Percentiles rank a stretch among this genome's conserved stretches.
Evolutionary conservation across 2,113 vertebrate species (phyloP).

Genomic region (Stercorarius parasiticus): DNA sequence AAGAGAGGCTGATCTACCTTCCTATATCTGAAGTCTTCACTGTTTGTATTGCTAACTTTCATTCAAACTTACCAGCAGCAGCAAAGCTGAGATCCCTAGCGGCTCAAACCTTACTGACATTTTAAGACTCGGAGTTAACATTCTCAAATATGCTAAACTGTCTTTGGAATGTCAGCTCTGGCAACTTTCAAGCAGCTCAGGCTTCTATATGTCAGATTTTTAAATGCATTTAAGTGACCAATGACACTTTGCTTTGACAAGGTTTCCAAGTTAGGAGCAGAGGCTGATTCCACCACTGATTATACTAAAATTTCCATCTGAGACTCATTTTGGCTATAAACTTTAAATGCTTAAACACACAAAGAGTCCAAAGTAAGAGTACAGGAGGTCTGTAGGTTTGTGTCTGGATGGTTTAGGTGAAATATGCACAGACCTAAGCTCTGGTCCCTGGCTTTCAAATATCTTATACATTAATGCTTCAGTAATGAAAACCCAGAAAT

Average conservation of each 20-base stretch:
- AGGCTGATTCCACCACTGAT: not conserved
- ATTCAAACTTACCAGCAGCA: not conserved
- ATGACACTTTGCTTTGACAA: not conserved
- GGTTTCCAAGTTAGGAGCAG: not conserved
- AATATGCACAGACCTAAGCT: not conserved
- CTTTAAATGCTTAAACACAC: not conserved
- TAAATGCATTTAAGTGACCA: not conserved
- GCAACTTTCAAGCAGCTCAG: not conserved
- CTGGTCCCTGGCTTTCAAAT: accelerated
- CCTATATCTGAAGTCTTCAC: not conserved
- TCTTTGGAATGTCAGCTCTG: not conserved
- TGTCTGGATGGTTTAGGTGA: not conserved
- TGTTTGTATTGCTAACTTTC: not conserved
- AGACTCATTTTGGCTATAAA: not conserved
- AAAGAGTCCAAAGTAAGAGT: not conserved
- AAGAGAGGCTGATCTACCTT: not conserved
- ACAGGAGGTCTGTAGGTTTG: not conserved
- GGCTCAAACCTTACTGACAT: not conserved
- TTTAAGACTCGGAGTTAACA: not conserved
- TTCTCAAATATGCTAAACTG: not conserved
- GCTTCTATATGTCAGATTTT: not conserved
- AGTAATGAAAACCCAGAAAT: not conserved
- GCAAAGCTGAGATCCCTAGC: not conserved
- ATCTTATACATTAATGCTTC: not conserved
- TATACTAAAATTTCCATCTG: not conserved